These are phyloP conservation scores for Platyscapa corneri DNA, from an alignment of 1,140 invertebrate species.

Conservation along the genomic window DNA sequence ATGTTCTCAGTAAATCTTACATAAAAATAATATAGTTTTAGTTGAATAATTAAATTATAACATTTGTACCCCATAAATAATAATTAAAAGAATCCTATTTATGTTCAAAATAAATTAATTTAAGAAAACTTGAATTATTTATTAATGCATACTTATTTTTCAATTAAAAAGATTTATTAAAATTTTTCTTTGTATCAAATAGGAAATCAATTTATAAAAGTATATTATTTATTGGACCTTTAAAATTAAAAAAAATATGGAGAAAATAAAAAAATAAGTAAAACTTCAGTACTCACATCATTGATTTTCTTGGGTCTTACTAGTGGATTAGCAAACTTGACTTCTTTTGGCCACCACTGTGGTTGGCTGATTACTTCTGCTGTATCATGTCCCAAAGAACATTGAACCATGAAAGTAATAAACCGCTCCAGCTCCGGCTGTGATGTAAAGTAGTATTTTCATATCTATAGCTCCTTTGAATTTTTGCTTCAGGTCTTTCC, in stretches of 20 bases:
- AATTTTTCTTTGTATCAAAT: background rate
- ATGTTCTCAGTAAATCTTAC: background rate
- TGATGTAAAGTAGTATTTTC: conserved; percentile 59
- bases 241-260: background rate
- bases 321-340: conserved; percentile 79
- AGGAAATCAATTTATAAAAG: background rate
- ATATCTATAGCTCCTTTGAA: conserved; percentile 10
- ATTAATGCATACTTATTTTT: background rate
- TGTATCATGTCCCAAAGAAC: conserved; percentile 80
- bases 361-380: conserved; percentile 77
- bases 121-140: too few relatives aligned
- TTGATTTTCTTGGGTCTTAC: conserved; percentile 74
- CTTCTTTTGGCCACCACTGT: conserved; percentile 82
- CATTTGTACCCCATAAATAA: background rate
- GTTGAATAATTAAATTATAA: background rate
- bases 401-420: conserved; percentile 84
- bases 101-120: background rate
- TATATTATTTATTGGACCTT: background rate
- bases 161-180: background rate
- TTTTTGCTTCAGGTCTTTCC: background rate
- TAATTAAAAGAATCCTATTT: background rate
- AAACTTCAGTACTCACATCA: conserved; percentile 66
- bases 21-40: background rate
- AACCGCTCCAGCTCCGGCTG: conserved; percentile 79
- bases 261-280: background rate